Evolutionary conservation across 2,888 invertebrate species (phyloP).

Genomic region (Rhodophaea formosa): DNA sequence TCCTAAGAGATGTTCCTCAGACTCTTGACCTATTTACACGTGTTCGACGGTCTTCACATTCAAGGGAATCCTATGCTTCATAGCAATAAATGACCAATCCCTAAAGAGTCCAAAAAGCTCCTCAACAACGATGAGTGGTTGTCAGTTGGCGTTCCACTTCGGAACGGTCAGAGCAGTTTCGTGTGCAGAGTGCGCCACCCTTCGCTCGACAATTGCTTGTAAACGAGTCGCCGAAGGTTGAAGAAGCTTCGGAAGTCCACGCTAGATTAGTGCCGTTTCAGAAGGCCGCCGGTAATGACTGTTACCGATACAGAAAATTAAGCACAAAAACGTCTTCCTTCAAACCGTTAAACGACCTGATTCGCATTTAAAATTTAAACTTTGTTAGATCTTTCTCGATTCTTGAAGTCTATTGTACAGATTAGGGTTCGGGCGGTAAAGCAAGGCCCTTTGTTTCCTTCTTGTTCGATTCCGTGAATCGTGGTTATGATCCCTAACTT

Average conservation of each 20-base stretch:
- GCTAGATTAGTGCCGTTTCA: constrained; percentile 61
- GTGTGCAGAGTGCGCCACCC: constrained; percentile 45
- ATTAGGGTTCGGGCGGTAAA: constrained; percentile 72
- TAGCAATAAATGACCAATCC: constrained; percentile 18
- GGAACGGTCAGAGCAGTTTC: constrained; percentile 42
- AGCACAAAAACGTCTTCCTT: constrained; percentile 81
- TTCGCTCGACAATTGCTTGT: constrained; percentile 27
- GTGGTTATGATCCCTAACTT: constrained; percentile 76
- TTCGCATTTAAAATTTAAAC: constrained; percentile 72
- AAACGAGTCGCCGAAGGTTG: constrained; percentile 17
- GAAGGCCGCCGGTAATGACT: constrained; percentile 50
- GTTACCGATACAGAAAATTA: constrained; percentile 56
- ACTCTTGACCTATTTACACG: constrained; percentile 50
- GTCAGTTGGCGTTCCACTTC: constrained; percentile 42
- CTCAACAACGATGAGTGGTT: constrained; percentile 41
- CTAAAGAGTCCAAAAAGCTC: constrained; percentile 37
- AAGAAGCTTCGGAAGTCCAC: constrained; percentile 48
- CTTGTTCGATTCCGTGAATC: constrained; percentile 80
- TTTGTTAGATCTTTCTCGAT: constrained; percentile 74
- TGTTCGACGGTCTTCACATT: constrained; percentile 37
- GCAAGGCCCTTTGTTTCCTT: constrained; percentile 72
- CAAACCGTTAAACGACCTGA: constrained; percentile 76
- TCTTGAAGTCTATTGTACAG: constrained; percentile 77
- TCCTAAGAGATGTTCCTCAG: constrained; percentile 50
- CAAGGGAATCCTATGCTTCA: constrained; percentile 31